Evolutionary conservation across 1,140 invertebrate genomes (phyloP), one percentile per base, ranked within the genome.

Genomic region (Euura lappo): DNA sequence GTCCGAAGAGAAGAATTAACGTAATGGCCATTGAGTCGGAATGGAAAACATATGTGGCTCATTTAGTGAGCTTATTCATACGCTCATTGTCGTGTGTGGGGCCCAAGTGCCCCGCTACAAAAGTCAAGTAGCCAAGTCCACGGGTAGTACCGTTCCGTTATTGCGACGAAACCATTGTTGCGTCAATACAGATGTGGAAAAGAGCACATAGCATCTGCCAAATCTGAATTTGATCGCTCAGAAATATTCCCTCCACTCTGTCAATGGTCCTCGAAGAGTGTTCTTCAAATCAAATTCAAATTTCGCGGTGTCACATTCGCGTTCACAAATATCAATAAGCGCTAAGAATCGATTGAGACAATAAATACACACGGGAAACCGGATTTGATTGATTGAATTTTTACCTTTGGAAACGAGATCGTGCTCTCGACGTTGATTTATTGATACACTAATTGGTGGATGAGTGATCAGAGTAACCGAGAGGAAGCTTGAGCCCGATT

Each of bases 161-260:
- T 10, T 44, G 28, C 69, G 69, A 13, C 28, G 46, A 47, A 74
- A 80, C 78, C 81, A 83, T 82, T 83, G 82, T 83, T 83, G 82
- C 74, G 77, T 71, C 82, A 83, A 83, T 81, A 83, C 82, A 82
- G 81, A 82, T 83, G 82, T 80, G 75, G 70, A 75, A 74, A 76
- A 74, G 76, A 79, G 70, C 74, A 78, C 73, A 74, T 45, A 60
- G 8, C 51, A 60, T 60, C 51, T 60, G 51, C 51, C 51, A n/a
- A 60, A 5, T 11, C 6, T 11, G 3, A n/a, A 60, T 60, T 60
- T n/a, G 51, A 60, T 60, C 13, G 13, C 51, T 8, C 3, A n/a
- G 10, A 3, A 6, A 60, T 60, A 60, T 6, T 60, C 13, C 51
- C 2, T 60, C 8, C 51, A 28, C 28, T 28, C 28, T 28, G 28